Percentiles rank a stretch among this genome's conserved stretches.
phyloP scores from a whole-genome alignment of 2,888 invertebrate genomes.

The Leptopilina myrica region DNA sequence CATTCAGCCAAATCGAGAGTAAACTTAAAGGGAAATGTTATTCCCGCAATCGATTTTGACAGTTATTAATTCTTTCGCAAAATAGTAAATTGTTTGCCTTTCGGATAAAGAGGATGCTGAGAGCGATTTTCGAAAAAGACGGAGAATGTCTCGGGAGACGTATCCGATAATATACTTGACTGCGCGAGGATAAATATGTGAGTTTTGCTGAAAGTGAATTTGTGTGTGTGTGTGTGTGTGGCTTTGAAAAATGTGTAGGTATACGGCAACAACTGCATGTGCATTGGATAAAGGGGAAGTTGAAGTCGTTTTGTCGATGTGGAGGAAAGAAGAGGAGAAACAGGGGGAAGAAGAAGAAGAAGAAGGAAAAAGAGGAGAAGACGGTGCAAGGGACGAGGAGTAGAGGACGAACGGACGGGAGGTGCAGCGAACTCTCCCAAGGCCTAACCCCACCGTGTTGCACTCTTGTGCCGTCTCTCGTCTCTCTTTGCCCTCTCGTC shows the following conservation, averaged over 20 bases:
- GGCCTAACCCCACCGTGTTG: slow-evolving; percentile 68
- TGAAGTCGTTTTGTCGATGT: slow-evolving; percentile 53
- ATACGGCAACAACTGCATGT: slow-evolving; percentile 64
- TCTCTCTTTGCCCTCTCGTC: slow-evolving; percentile 44
- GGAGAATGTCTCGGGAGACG: slow-evolving; percentile 8
- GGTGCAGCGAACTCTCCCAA: slow-evolving; percentile 77
- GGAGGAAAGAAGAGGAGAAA: too few relatives aligned
- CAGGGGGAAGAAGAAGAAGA: slow-evolving; percentile 7
- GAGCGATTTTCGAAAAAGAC: slow-evolving; percentile 48
- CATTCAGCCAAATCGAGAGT: too few relatives aligned
- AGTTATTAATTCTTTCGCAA: too few relatives aligned
- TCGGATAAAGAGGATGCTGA: neutral
- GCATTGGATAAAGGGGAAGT: slow-evolving; percentile 72
- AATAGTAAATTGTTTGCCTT: too few relatives aligned
- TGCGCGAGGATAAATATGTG: slow-evolving; percentile 41
- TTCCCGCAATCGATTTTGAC: too few relatives aligned
- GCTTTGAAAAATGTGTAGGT: slow-evolving; percentile 24
- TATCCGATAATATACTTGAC: slow-evolving; percentile 36
- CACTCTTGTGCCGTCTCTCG: slow-evolving; percentile 44
- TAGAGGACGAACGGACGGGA: slow-evolving; percentile 68
- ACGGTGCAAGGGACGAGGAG: slow-evolving; percentile 46
- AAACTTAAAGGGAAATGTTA: too few relatives aligned
- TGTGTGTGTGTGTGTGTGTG: slow-evolving; percentile 42
- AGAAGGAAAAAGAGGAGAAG: slow-evolving; percentile 40
- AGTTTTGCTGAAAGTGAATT: slow-evolving; percentile 9